Evolutionary conservation across 2,113 vertebrate species (phyloP).

Genomic region (Sprattus sprattus): DNA sequence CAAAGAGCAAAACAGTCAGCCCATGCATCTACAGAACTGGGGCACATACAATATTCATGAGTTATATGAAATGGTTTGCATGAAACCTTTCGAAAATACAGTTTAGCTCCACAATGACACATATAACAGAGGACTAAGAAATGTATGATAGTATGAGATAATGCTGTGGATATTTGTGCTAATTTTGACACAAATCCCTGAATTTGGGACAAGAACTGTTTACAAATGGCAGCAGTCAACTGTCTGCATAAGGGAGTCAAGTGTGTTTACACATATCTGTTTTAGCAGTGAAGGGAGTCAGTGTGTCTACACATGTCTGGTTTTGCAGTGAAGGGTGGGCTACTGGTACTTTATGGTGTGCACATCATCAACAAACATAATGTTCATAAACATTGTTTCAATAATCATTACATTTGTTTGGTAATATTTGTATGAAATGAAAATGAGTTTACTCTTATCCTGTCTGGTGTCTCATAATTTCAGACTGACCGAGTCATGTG

Average conservation of each 20-base stretch:
- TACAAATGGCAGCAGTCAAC: too few relatives aligned
- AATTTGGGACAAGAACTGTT: too few relatives aligned
- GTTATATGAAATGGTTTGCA: not conserved
- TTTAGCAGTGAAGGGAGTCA: too few relatives aligned
- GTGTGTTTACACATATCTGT: too few relatives aligned
- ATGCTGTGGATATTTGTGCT: too few relatives aligned
- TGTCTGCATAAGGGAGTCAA: too few relatives aligned
- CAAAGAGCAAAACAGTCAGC: not conserved
- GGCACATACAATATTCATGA: not conserved
- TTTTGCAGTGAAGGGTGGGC: too few relatives aligned
- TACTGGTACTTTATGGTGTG: not conserved
- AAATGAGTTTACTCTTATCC: not conserved
- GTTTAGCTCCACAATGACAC: not conserved
- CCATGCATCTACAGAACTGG: not conserved
- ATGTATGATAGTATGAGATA: not conserved
- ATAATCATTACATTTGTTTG: not conserved
- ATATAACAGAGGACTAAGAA: not conserved
- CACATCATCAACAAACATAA: not conserved
- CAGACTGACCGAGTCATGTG: constrained; percentile 4
- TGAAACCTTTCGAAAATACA: not conserved
- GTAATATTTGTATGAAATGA: not conserved
- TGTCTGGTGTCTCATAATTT: not conserved
- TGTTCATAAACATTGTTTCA: not conserved
- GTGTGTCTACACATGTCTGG: too few relatives aligned
- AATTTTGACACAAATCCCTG: too few relatives aligned